Conservation (phyloP, 2,888 invertebrate genomes). For the Lymantria dispar region DNA sequence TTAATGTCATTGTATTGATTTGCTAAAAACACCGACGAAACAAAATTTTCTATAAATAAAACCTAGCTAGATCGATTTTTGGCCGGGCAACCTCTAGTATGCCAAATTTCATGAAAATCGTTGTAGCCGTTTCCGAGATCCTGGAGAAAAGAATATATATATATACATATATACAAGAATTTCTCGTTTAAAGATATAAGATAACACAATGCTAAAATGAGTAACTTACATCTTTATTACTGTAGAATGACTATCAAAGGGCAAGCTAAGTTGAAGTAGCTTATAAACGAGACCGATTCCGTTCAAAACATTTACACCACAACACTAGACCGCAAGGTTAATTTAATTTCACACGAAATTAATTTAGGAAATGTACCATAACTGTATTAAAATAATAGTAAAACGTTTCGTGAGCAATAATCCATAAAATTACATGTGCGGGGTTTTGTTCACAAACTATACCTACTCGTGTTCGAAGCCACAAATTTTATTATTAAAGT, state of each 20-base stretch:
- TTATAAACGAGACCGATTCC: neutral
- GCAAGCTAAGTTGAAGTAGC: neutral
- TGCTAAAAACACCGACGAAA: no score
- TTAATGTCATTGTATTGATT: no score
- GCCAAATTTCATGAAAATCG: no score
- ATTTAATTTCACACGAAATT: slow-evolving; percentile 17
- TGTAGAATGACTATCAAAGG: neutral
- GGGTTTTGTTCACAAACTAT: slow-evolving; percentile 12
- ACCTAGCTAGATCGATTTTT: no score
- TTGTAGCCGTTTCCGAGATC: no score
- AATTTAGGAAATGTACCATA: slow-evolving; percentile 21
- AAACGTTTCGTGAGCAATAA: slow-evolving; percentile 18
- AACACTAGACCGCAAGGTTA: neutral
- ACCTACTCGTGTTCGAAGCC: slow-evolving; percentile 12
- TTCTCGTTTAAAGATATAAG: no score
- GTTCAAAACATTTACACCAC: neutral
- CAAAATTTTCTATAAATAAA: no score
- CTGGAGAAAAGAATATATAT: no score
- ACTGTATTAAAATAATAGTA: slow-evolving; percentile 15
- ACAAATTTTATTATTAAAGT: slow-evolving; percentile 13
- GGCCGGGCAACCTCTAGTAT: no score
- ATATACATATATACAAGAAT: no score
- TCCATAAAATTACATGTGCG: slow-evolving; percentile 16
- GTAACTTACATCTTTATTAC: no score
- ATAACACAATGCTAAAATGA: no score